Evolutionary conservation across 1,140 invertebrate species (phyloP).

Genomic region (Parapsyche elsis): DNA sequence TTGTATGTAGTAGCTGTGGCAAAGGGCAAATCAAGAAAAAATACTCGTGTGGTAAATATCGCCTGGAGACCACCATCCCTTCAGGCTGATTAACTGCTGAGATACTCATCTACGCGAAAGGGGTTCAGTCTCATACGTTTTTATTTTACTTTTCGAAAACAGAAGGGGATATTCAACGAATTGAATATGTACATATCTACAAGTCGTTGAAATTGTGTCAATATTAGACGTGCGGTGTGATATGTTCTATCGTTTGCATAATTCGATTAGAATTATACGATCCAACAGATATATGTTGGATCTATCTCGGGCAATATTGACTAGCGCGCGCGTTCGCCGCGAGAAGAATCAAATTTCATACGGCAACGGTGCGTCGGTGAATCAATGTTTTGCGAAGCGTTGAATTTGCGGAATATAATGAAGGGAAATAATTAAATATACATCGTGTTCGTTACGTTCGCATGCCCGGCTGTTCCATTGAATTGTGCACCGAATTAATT

Average conservation of each 20-base stretch:
- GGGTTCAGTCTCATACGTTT: not conserved
- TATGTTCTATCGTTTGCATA: too few relatives aligned
- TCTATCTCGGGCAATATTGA: too few relatives aligned
- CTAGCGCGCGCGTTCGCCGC: too few relatives aligned
- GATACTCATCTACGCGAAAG: slow-evolving; percentile 30
- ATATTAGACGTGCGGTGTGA: too few relatives aligned
- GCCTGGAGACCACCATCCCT: slow-evolving; percentile 40
- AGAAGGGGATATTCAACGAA: slow-evolving; percentile 9
- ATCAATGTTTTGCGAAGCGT: not conserved
- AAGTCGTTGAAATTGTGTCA: too few relatives aligned
- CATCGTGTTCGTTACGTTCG: not conserved
- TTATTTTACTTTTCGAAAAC: not conserved
- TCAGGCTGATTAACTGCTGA: slow-evolving; percentile 27
- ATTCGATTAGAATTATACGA: too few relatives aligned
- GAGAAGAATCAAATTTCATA: not conserved
- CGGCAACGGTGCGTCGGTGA: not conserved
- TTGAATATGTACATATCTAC: slow-evolving; percentile 14
- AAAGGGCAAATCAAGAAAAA: slow-evolving; percentile 38
- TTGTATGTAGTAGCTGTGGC: not conserved
- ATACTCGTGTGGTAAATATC: slow-evolving; percentile 41
- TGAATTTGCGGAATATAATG: not conserved
- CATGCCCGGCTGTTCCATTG: slow-evolving; percentile 8
- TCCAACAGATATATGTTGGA: too few relatives aligned
- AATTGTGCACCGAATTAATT: slow-evolving; percentile 46
- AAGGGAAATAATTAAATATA: slow-evolving; percentile 5